phyloP scores from a whole-genome alignment of 2,888 invertebrate genomes.

The Campoplex capitator region DNA sequence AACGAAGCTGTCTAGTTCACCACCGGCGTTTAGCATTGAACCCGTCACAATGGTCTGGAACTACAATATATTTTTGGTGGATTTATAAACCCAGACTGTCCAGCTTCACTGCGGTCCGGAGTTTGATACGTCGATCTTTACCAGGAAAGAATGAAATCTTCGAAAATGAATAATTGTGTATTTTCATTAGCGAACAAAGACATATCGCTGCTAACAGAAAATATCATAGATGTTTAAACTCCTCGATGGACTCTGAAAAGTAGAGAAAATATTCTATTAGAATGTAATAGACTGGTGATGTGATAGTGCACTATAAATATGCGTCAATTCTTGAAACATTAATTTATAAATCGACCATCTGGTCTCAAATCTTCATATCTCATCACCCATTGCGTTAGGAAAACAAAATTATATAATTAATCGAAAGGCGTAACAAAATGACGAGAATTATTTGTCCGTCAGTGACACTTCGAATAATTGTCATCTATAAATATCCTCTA shows the following conservation, averaged over 20 bases:
- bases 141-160: neutral
- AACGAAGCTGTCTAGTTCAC: neutral
- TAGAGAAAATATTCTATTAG: neutral
- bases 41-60: neutral
- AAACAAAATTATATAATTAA: neutral
- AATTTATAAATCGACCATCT: neutral
- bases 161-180: neutral
- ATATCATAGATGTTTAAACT: constrained; percentile 7
- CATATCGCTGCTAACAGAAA: constrained; percentile 48
- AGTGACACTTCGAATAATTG: neutral
- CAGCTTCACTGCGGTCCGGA: neutral
- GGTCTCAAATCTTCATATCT: constrained; percentile 14
- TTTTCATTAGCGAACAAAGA: neutral
- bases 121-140: neutral
- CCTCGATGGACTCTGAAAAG: neutral
- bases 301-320: constrained; percentile 10
- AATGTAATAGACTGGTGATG: constrained; percentile 15
- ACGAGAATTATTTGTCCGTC: neutral
- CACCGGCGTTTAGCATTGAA: neutral
- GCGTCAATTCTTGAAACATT: constrained; percentile 2
- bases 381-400: neutral
- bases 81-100: constrained; percentile 1
- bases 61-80: neutral
- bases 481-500: neutral
- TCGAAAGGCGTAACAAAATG: neutral